Conservation (phyloP, 2,888 invertebrate genomes). For the Sericinus montela region DNA sequence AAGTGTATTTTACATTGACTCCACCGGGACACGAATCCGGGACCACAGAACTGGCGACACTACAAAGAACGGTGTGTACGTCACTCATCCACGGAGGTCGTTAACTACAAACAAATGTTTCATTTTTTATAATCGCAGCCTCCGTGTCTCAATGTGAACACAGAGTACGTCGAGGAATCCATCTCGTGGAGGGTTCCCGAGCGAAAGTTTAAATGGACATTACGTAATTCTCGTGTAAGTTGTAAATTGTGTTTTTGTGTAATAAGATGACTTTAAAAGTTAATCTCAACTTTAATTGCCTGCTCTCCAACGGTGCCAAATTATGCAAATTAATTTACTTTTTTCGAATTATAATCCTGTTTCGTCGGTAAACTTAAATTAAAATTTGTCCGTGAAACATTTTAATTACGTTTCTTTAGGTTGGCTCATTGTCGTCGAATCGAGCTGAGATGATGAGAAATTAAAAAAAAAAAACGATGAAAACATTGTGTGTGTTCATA, state of each 20-base stretch:
- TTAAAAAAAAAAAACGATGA: no score
- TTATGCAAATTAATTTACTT: slow-evolving; percentile 17
- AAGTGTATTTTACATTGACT: no score
- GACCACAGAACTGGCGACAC: no score
- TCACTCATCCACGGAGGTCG: no score
- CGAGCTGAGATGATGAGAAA: no score
- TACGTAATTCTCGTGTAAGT: slow-evolving; percentile 54
- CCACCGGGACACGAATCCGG: no score
- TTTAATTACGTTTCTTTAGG: not conserved
- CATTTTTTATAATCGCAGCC: not conserved
- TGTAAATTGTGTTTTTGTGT: slow-evolving; percentile 61
- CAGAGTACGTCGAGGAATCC: slow-evolving; percentile 29
- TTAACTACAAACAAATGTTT: no score
- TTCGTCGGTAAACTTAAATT: slow-evolving; percentile 16
- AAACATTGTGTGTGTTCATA: no score
- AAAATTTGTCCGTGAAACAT: slow-evolving; percentile 7
- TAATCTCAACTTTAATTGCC: slow-evolving; percentile 55
- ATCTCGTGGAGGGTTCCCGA: slow-evolving; percentile 26
- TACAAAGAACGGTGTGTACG: no score
- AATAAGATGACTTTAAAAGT: slow-evolving; percentile 63
- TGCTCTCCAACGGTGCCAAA: slow-evolving; percentile 24
- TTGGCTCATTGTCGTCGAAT: not conserved
- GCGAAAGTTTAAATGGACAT: slow-evolving; percentile 59
- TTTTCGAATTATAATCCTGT: slow-evolving; percentile 7
- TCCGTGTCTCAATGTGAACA: slow-evolving; percentile 21